These are phyloP conservation scores for Diogma glabrata DNA, from an alignment of 2,888 invertebrate genomes.

Conservation along the genomic window DNA sequence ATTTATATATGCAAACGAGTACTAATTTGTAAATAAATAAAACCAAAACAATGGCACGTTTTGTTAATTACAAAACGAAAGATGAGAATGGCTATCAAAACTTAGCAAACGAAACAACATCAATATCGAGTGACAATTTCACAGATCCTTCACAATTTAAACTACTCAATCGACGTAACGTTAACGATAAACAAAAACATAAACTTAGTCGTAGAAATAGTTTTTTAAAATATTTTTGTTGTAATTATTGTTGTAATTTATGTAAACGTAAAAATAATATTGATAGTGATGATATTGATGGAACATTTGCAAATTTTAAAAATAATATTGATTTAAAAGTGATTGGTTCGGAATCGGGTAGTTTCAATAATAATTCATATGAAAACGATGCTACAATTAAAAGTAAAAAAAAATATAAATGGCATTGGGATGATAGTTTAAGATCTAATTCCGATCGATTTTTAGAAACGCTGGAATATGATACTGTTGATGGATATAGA, in stretches of 20 bases:
- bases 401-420: conserved; percentile 18
- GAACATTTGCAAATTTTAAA: conserved; percentile 30
- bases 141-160: background rate
- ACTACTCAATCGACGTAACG: too few relatives aligned
- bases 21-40: background rate
- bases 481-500: conserved; percentile 17
- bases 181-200: too few relatives aligned
- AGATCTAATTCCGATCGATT: conserved; percentile 35
- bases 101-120: conserved; percentile 16
- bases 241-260: conserved; percentile 23
- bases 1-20: too few relatives aligned
- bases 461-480: conserved; percentile 33
- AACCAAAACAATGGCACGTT: conserved; percentile 18
- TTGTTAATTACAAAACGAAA: conserved; percentile 20
- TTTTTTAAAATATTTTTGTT: conserved; percentile 9
- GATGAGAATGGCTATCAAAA: conserved; percentile 22
- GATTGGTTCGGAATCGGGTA: background rate
- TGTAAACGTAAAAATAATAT: too few relatives aligned
- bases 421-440: conserved; percentile 36
- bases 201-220: too few relatives aligned
- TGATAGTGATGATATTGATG: conserved; percentile 32
- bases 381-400: conserved; percentile 1
- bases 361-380: conserved; percentile 3
- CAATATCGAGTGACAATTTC: conserved; percentile 12
- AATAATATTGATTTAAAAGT: too few relatives aligned